Percentiles rank a stretch among this genome's conserved stretches.
Conservation (phyloP, 2,113 vertebrate species). For the Apistogramma diplotaenia region DNA sequence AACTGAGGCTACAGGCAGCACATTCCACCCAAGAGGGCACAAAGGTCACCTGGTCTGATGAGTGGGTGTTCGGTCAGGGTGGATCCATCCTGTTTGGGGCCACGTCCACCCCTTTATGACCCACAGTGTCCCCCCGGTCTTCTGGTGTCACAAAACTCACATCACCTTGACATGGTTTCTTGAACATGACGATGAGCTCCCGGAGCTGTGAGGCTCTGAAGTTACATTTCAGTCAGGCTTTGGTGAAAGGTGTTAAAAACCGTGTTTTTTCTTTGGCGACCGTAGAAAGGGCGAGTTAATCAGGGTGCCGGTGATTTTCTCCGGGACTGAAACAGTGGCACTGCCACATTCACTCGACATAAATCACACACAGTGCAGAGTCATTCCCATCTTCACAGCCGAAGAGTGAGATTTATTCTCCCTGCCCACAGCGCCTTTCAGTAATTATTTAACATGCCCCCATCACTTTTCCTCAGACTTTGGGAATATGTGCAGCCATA, state of each 20-base stretch:
- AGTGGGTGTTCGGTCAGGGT: too few species aligned
- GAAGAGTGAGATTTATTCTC: constrained; percentile 22
- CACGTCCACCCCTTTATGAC: too few species aligned
- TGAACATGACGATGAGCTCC: too few species aligned
- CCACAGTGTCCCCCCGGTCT: too few species aligned
- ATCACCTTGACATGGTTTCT: too few species aligned
- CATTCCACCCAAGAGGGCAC: not conserved
- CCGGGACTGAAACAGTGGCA: not conserved
- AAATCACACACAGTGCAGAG: not conserved
- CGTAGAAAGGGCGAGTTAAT: not conserved
- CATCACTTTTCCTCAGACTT: not conserved
- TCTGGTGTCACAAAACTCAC: too few species aligned
- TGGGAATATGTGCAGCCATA: not conserved
- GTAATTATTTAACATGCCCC: constrained; percentile 12
- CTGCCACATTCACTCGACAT: not conserved
- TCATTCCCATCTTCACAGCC: not conserved
- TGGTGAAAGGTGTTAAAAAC: not conserved
- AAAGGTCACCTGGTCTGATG: too few species aligned
- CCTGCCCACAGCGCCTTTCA: not conserved
- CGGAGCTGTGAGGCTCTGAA: not conserved
- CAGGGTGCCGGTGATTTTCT: not conserved
- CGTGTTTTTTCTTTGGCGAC: not conserved
- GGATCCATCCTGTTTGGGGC: too few species aligned
- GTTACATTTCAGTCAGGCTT: not conserved
- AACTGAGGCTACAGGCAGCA: not conserved